phyloP scores from a whole-genome alignment of 2,113 vertebrate genomes.

The Malurus cyaneus region DNA sequence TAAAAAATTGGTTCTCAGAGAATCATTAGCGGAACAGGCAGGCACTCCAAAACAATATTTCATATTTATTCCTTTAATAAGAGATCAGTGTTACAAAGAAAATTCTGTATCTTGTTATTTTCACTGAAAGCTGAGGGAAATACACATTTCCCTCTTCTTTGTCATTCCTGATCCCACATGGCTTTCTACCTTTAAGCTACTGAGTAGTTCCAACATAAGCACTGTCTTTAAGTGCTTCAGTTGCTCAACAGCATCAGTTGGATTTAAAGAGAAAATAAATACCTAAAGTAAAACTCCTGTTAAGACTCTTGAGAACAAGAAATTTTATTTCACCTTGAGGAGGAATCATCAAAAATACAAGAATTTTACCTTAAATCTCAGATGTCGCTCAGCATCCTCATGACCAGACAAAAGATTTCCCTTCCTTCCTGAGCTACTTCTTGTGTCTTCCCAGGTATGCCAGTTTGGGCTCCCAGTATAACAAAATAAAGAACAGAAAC shows the following conservation, averaged over 20 bases:
- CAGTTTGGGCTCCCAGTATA: background rate
- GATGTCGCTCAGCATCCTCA: background rate
- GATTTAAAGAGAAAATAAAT: background rate
- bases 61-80: background rate
- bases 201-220: background rate
- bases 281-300: background rate
- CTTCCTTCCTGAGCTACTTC: background rate
- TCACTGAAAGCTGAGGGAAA: background rate
- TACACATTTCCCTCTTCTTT: background rate
- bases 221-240: background rate
- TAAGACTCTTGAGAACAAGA: background rate
- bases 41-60: background rate
- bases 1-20: background rate
- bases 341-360: background rate
- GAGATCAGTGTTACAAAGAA: background rate
- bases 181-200: background rate
- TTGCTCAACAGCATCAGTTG: background rate
- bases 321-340: background rate
- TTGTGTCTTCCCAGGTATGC: background rate
- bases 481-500: background rate
- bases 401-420: background rate
- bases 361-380: background rate
- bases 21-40: background rate
- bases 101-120: background rate
- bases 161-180: background rate